Conservation (phyloP, 2,113 vertebrate species). For the Callopanchax toddi region DNA sequence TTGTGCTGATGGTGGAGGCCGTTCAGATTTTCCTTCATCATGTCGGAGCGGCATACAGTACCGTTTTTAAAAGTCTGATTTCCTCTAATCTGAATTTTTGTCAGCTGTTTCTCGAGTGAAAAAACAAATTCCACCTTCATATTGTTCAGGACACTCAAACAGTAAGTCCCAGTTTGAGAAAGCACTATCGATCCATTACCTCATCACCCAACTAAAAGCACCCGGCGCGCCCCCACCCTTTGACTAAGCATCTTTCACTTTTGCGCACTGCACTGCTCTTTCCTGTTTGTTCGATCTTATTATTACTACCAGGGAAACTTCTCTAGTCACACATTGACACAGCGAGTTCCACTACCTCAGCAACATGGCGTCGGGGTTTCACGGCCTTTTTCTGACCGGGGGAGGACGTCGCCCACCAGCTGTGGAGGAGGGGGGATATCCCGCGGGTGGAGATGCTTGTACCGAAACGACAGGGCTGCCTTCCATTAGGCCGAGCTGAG, state of each 20-base stretch:
- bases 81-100: constrained; percentile 1
- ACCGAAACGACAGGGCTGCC: constrained; percentile 26
- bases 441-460: constrained; percentile 12
- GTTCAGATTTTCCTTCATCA: not conserved
- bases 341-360: constrained; percentile 63
- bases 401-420: constrained; percentile 30
- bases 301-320: constrained; percentile 78
- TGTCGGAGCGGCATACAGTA: too few relatives aligned
- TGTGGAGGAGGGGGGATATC: constrained; percentile 56
- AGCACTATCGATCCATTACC: constrained; percentile 39
- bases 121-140: constrained; percentile 28
- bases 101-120: constrained; percentile 37
- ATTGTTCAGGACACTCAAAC: constrained; percentile 32
- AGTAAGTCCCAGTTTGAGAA: constrained; percentile 30
- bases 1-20: not conserved
- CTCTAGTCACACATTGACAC: constrained; percentile 60
- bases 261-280: constrained; percentile 52
- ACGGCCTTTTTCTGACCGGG: constrained; percentile 58
- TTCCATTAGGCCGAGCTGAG: constrained; percentile 17
- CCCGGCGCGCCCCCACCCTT: constrained; percentile 42
- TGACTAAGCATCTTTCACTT: constrained; percentile 77
- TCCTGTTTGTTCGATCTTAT: constrained; percentile 69
- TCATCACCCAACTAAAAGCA: constrained; percentile 42
- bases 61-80: constrained; percentile 3
- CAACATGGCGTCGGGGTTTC: constrained; percentile 40